Percentiles rank a stretch among this genome's conserved stretches.
These are phyloP conservation scores for Babylonia areolata DNA, from an alignment of 1,140 invertebrate species.

Conservation along the genomic window DNA sequence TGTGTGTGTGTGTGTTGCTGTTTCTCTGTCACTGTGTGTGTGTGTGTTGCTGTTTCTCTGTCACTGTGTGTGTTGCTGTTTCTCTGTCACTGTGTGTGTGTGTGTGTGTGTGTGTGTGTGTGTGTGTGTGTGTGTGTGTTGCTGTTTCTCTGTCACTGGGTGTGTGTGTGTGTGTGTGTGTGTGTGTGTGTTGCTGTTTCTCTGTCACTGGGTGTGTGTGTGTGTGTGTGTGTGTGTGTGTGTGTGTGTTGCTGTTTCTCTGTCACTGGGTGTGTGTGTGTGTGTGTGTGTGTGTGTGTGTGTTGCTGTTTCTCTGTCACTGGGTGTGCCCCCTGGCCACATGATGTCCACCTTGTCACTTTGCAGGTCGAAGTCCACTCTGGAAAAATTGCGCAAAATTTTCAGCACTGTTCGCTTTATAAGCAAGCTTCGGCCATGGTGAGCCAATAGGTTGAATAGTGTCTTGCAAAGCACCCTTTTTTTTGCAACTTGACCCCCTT, in stretches of 20 bases:
- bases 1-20: neutral
- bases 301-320: neutral
- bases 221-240: no score
- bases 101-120: constrained; percentile 23
- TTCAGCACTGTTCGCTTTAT: constrained; percentile 73
- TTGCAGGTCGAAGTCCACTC: constrained; percentile 65
- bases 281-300: neutral
- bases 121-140: constrained; percentile 11
- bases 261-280: no score
- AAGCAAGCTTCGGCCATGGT: constrained; percentile 69
- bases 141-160: neutral
- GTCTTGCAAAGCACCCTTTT: no score
- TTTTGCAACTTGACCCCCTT: no score
- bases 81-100: neutral
- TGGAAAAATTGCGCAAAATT: constrained; percentile 70
- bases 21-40: constrained; percentile 27
- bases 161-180: no score
- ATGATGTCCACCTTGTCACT: constrained; percentile 17
- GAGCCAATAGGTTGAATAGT: constrained; percentile 44
- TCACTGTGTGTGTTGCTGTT: constrained; percentile 5
- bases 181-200: neutral
- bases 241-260: neutral
- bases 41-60: constrained; percentile 7
- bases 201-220: neutral
- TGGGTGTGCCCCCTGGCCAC: no score